Conservation (phyloP, 2,888 invertebrate species). For the Meliscaeva auricollis region DNA sequence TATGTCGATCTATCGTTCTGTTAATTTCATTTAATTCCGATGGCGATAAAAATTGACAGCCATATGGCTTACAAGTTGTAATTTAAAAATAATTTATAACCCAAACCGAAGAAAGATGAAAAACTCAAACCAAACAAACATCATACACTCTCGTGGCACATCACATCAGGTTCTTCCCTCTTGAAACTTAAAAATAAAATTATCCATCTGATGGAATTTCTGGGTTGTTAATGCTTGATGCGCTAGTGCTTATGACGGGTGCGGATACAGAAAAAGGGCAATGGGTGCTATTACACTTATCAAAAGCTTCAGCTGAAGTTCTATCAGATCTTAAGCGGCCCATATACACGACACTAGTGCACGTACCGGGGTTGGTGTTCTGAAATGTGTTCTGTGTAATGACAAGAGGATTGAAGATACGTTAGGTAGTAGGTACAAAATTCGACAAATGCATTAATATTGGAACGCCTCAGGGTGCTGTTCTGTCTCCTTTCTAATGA, state of each 20-base stretch:
- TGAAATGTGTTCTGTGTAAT: no score
- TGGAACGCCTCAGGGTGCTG: no score
- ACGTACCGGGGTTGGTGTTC: no score
- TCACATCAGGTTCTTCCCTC: neutral
- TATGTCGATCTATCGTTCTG: conserved; percentile 16
- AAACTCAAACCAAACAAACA: conserved; percentile 32
- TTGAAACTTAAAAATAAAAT: conserved; percentile 6
- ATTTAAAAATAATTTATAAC: conserved; percentile 73
- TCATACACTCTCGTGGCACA: conserved; percentile 2
- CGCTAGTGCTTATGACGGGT: neutral
- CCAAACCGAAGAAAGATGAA: conserved; percentile 46
- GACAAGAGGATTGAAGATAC: no score
- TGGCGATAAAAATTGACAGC: conserved; percentile 74
- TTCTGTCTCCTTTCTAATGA: no score
- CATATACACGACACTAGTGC: no score
- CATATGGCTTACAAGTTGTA: conserved; percentile 73
- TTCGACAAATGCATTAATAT: no score
- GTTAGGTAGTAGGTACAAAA: no score
- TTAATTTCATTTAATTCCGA: conserved; percentile 68
- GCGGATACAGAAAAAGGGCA: neutral
- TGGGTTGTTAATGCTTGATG: neutral
- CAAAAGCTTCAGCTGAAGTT: no score
- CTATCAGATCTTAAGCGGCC: no score
- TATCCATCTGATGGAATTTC: conserved; percentile 3
- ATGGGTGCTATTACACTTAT: neutral